Evolutionary conservation across 2,888 invertebrate genomes (phyloP).

Genomic region (Callyntrura guangdongensis): DNA sequence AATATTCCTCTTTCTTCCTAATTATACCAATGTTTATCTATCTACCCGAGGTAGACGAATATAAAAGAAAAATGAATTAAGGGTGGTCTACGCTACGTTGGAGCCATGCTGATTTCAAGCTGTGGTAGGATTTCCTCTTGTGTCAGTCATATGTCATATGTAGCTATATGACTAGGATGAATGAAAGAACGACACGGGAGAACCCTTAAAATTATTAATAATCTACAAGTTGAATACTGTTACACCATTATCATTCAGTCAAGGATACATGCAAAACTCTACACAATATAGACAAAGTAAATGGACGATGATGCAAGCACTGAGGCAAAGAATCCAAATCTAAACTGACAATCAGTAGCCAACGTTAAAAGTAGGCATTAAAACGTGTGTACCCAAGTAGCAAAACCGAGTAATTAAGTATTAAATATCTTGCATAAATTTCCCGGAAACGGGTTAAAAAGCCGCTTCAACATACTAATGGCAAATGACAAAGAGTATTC

Average conservation of each 20-base stretch:
- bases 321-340: not conserved
- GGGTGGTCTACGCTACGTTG: not conserved
- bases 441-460: too few relatives aligned
- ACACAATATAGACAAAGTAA: not conserved
- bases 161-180: slow-evolving; percentile 6
- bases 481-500: too few relatives aligned
- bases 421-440: too few relatives aligned
- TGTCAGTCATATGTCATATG: slow-evolving; percentile 35
- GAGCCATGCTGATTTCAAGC: slow-evolving; percentile 29
- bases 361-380: not conserved
- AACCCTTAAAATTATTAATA: slow-evolving; percentile 72
- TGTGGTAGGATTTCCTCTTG: not conserved
- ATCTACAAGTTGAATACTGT: not conserved
- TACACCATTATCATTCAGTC: not conserved
- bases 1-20: not conserved
- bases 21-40: not conserved
- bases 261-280: slow-evolving; percentile 25
- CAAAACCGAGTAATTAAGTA: not conserved
- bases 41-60: not conserved
- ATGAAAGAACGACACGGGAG: slow-evolving; percentile 65
- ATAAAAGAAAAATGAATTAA: not conserved
- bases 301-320: not conserved
- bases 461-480: too few relatives aligned
- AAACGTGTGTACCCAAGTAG: slow-evolving; percentile 17
- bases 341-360: too few relatives aligned